Conservation (phyloP, 2,113 vertebrate species). For the Ammodytes marinus region DNA sequence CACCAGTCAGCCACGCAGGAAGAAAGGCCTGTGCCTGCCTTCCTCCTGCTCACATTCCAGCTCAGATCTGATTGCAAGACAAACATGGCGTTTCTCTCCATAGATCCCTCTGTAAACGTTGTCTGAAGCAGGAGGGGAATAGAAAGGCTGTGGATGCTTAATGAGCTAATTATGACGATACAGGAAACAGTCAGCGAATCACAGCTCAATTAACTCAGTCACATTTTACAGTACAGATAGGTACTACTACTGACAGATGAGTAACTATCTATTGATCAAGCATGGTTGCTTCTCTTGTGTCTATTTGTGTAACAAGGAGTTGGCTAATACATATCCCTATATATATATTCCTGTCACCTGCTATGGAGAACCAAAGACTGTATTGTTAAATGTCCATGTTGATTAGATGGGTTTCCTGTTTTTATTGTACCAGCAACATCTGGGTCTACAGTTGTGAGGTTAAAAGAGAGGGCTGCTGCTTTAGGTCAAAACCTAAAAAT, state of each 20-base stretch:
- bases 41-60: constrained; percentile 69
- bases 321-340: not conserved
- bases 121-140: constrained; percentile 61
- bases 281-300: not conserved
- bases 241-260: not conserved
- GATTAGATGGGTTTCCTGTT: constrained; percentile 56
- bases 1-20: constrained; percentile 47
- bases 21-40: constrained; percentile 55
- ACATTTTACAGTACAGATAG: constrained; percentile 49
- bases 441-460: constrained; percentile 76
- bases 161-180: constrained; percentile 76
- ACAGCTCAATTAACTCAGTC: constrained; percentile 41
- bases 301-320: not conserved
- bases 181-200: constrained; percentile 48
- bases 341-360: constrained; percentile 9
- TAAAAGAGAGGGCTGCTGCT: constrained; percentile 74
- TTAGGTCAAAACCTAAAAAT: constrained; percentile 85
- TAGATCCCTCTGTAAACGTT: constrained; percentile 74
- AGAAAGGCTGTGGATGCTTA: constrained; percentile 66
- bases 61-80: constrained; percentile 83
- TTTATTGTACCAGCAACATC: constrained; percentile 78
- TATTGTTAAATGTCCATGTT: constrained; percentile 43
- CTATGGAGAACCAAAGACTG: constrained; percentile 14
- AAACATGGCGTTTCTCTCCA: constrained; percentile 78
- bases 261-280: not conserved